These are phyloP conservation scores for Magallana ariakensis DNA, from an alignment of 1,140 invertebrate genomes.

Conservation along the genomic window DNA sequence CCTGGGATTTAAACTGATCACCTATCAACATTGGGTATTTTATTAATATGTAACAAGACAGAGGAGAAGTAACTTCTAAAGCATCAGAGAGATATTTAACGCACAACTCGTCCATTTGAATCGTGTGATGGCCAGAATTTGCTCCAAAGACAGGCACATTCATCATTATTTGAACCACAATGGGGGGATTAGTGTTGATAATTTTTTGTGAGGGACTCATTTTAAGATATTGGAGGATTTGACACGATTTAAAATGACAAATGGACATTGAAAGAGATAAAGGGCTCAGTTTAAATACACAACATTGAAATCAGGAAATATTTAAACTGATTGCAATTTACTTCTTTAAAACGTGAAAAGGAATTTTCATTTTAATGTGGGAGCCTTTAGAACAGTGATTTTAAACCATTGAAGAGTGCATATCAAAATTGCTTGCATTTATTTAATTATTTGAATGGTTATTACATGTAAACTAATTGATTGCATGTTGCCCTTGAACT, in stretches of 20 bases:
- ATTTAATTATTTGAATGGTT: too few species aligned
- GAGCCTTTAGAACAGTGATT: too few species aligned
- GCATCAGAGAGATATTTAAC: background rate
- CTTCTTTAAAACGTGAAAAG: background rate
- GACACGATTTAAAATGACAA: slow-evolving; percentile 25
- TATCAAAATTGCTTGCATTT: too few species aligned
- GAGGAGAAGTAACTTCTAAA: background rate
- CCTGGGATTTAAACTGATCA: slow-evolving; percentile 2
- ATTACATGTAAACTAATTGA: too few species aligned
- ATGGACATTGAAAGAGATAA: slow-evolving; percentile 15
- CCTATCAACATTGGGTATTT: background rate
- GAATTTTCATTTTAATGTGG: background rate
- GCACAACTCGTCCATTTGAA: background rate
- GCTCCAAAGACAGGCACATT: background rate
- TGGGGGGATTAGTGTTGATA: background rate
- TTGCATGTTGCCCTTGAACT: background rate
- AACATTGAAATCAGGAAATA: background rate
- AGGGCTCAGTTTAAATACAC: slow-evolving; percentile 21
- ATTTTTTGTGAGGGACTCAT: slow-evolving; percentile 13
- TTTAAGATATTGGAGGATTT: slow-evolving; percentile 7
- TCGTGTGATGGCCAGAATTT: background rate
- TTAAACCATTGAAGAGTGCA: too few species aligned
- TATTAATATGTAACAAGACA: background rate
- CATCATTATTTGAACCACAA: background rate
- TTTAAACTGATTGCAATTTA: slow-evolving; percentile 15